Percentiles rank a stretch among this genome's conserved stretches.
phyloP scores from a whole-genome alignment of 2,797 vertebrate species.

The Chaunax sp. region DNA sequence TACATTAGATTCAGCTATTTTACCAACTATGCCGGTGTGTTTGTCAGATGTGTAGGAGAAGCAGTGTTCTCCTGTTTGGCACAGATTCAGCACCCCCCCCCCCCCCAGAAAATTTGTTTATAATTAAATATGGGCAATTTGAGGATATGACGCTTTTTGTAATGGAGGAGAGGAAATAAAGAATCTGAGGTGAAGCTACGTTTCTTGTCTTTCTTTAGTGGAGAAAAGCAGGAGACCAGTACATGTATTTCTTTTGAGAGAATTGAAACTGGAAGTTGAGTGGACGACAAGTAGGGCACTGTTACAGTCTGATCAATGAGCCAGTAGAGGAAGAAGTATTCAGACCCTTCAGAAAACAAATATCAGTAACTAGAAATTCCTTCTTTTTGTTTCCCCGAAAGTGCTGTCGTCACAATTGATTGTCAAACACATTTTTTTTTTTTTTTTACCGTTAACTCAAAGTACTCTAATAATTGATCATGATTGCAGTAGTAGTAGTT shows the following conservation, averaged over 20 bases:
- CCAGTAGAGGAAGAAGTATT: too few relatives aligned
- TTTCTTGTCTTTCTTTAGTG: conserved; percentile 11
- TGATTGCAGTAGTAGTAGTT: too few relatives aligned
- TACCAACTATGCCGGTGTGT: conserved; percentile 24
- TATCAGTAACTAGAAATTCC: too few relatives aligned
- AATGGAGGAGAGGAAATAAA: conserved; percentile 78
- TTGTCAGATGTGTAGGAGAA: conserved; percentile 20
- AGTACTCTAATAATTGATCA: too few relatives aligned
- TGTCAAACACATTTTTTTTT: too few relatives aligned
- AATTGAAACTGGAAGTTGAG: not conserved
- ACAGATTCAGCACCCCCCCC: conserved; percentile 11
- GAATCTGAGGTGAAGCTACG: conserved; percentile 46
- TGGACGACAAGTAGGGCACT: not conserved
- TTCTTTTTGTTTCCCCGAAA: too few relatives aligned
- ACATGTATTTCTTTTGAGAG: not conserved
- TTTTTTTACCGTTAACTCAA: too few relatives aligned
- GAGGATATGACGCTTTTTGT: conserved; percentile 70
- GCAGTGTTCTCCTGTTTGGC: conserved; percentile 39
- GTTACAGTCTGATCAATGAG: too few relatives aligned
- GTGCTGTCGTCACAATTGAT: too few relatives aligned
- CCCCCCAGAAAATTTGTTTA: conserved; percentile 25
- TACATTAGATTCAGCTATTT: not conserved
- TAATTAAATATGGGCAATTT: conserved; percentile 45
- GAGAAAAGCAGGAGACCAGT: not conserved
- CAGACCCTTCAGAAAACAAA: too few relatives aligned